phyloP scores from a whole-genome alignment of 2,113 vertebrate species.

The Marmota flaviventris region DNA sequence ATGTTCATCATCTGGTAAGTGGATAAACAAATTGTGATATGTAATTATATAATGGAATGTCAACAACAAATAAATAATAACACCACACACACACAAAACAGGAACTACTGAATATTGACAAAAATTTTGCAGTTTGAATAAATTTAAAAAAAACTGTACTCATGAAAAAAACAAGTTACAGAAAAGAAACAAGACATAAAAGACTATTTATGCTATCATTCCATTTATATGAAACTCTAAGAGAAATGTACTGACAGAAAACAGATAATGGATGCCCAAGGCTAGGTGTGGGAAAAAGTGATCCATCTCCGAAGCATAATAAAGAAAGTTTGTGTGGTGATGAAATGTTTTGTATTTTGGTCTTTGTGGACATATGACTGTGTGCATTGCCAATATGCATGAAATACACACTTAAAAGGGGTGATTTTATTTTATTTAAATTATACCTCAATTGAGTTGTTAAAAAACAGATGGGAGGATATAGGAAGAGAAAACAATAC shows the following conservation, averaged over 20 bases:
- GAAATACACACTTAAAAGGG: background rate
- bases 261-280: background rate
- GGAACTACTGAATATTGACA: background rate
- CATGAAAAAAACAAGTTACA: no score
- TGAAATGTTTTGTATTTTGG: background rate
- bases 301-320: background rate
- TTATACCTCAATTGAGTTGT: background rate
- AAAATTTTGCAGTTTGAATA: background rate
- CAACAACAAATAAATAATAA: background rate
- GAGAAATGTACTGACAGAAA: background rate
- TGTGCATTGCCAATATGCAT: background rate
- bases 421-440: background rate
- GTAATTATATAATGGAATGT: background rate
- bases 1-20: background rate
- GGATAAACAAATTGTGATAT: background rate
- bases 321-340: background rate
- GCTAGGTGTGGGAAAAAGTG: accelerated
- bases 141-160: background rate
- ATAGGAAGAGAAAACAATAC: background rate
- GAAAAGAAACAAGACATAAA: background rate
- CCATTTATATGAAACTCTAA: background rate
- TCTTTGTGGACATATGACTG: background rate
- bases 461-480: background rate
- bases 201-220: background rate
- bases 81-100: background rate